Conservation (phyloP, 2,113 vertebrate species). For the Bothrops jararaca region DNA sequence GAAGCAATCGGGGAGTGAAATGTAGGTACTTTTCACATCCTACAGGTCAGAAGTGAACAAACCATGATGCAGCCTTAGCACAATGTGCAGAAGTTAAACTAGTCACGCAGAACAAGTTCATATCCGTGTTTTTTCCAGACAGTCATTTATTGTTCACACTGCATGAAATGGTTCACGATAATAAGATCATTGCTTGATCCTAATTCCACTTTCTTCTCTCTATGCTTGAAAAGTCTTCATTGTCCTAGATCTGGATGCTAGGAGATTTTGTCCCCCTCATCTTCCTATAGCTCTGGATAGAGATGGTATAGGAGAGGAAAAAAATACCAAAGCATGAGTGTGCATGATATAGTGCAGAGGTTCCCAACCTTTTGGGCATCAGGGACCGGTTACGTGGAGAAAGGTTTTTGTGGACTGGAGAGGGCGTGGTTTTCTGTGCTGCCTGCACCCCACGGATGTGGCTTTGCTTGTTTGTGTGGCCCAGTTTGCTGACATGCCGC, state of each 20-base stretch:
- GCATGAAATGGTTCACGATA: background rate
- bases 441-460: no score
- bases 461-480: no score
- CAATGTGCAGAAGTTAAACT: background rate
- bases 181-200: background rate
- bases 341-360: background rate
- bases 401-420: no score
- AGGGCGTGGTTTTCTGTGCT: no score
- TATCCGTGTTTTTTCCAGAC: background rate
- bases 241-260: background rate
- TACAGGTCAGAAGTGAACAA: background rate
- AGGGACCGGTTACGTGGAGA: no score
- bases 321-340: background rate
- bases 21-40: background rate
- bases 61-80: background rate
- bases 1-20: background rate
- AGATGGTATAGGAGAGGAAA: background rate
- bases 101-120: background rate
- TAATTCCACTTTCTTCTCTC: background rate
- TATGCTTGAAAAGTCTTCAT: background rate
- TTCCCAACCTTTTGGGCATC: no score
- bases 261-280: background rate
- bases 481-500: no score
- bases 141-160: background rate
- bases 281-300: background rate